Conservation (phyloP, 1,140 invertebrate genomes). For the Delia radicum region DNA sequence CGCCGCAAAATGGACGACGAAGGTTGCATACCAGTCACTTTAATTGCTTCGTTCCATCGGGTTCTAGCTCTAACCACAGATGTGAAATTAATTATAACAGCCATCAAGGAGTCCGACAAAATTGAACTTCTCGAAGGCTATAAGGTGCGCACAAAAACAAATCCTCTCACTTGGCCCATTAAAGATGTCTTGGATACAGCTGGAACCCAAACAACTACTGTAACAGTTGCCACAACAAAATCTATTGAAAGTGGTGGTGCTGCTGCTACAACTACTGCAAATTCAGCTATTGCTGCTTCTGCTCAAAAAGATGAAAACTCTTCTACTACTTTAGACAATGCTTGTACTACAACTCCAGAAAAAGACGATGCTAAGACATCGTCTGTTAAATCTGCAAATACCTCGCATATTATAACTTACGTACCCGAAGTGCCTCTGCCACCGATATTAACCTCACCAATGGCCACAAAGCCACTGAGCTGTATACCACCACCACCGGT, state of each 20-base stretch:
- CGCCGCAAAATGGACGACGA: slow-evolving; percentile 93
- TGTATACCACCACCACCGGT: slow-evolving; percentile 68
- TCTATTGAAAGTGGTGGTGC: neutral
- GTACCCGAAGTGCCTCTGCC: slow-evolving; percentile 34
- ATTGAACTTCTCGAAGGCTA: slow-evolving; percentile 78
- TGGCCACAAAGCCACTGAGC: slow-evolving; percentile 62
- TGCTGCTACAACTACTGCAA: neutral
- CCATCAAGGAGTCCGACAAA: slow-evolving; percentile 78
- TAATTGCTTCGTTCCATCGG: slow-evolving; percentile 95
- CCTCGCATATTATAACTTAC: neutral
- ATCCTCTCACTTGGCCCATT: slow-evolving; percentile 87
- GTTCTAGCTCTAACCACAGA: slow-evolving; percentile 86
- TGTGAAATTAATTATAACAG: slow-evolving; percentile 76
- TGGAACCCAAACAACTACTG: slow-evolving; percentile 28
- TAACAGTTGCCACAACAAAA: neutral
- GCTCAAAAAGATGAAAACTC: slow-evolving; percentile 5
- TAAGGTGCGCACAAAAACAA: slow-evolving; percentile 77
- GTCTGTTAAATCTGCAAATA: neutral
- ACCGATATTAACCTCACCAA: slow-evolving; percentile 54
- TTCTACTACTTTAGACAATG: neutral
- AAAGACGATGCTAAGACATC: neutral
- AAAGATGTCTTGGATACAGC: slow-evolving; percentile 58
- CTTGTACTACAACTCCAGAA: neutral
- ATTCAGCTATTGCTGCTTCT: neutral
- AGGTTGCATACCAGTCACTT: slow-evolving; percentile 87